phyloP scores from a whole-genome alignment of 2,888 invertebrate genomes.

The Selenia dentaria region DNA sequence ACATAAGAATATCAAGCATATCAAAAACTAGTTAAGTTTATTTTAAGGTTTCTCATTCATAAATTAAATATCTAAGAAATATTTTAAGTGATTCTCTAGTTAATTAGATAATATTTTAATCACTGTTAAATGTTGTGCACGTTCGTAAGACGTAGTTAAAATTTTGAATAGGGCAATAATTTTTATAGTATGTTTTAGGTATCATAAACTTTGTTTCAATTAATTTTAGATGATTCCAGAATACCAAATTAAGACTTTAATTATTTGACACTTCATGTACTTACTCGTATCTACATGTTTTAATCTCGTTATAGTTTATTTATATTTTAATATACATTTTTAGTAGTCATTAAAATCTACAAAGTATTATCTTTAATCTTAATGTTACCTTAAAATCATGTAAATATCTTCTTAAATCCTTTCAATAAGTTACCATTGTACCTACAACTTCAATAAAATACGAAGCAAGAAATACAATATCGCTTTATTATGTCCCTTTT shows the following conservation, averaged over 20 bases:
- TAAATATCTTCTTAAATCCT: slow-evolving; percentile 78
- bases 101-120: slow-evolving; percentile 75
- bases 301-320: slow-evolving; percentile 25
- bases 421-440: slow-evolving; percentile 78
- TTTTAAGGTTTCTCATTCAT: slow-evolving; percentile 57
- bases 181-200: slow-evolving; percentile 53
- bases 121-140: slow-evolving; percentile 85
- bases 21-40: slow-evolving; percentile 60
- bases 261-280: slow-evolving; percentile 4
- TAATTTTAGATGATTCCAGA: slow-evolving; percentile 13
- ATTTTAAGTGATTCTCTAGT: slow-evolving; percentile 59
- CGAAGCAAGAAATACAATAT: slow-evolving; percentile 43
- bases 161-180: slow-evolving; percentile 75
- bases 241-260: slow-evolving; percentile 15
- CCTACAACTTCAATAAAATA: slow-evolving; percentile 77
- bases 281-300: slow-evolving; percentile 6
- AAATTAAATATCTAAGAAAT: slow-evolving; percentile 47
- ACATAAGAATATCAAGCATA: slow-evolving; percentile 82
- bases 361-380: slow-evolving; percentile 65
- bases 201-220: slow-evolving; percentile 27
- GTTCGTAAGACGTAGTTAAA: slow-evolving; percentile 68
- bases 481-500: slow-evolving; percentile 29
- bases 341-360: slow-evolving; percentile 43
- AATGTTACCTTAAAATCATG: slow-evolving; percentile 69
- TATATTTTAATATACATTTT: slow-evolving; percentile 24